Base-by-base conservation (phyloP, 2,113 vertebrate species). In the Mesitornis unicolor region DNA sequence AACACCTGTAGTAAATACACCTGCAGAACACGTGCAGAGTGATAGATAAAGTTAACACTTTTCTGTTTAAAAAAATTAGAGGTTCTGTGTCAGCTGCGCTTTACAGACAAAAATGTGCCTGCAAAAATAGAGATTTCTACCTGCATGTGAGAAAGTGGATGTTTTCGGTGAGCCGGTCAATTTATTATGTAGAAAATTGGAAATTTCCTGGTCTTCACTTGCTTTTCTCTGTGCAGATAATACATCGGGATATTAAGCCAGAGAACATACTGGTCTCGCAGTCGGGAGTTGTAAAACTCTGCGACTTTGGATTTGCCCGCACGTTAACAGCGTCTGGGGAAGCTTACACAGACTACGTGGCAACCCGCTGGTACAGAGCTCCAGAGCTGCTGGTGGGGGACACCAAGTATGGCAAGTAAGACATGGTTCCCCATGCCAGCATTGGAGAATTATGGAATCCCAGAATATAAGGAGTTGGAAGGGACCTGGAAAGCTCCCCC, bases 261-360 rank as follows among this genome's bases (percentile, higher is more conserved):
- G 99, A 99, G 93, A 99, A 99, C 95, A 98, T 99, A n/a, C 97
- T 99, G 56, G 98, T 99, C n/a, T 99, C 99, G 57, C 98, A 98
- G 79, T 98, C 96, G 0, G 98, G 98, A 2, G 97, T 99, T 65
- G 97, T 99, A n/a, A 99, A 99, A 69, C 95, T 99, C 4, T 99
- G 99, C 33, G 99, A 99, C 90, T 99, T 99, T 6, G 99, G 99
- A 13, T 99, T 99, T 93, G 99, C 99, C 3, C 98, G 98, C 8
- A 98, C 98, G 1, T 50, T 99, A 89, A 97, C 98, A 2, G 88
- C 98, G 10, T 98, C 99, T 0, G 98, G 98, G 5, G 99, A 99
- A n/a, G 93, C 87, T 22, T 99, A 99, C 73, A 99, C 99, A 0
- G 99, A 99, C 90, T 99, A 99, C 0, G 99, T 99, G 89, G 99